Evolutionary conservation across 2,797 vertebrate species (phyloP), one percentile per base, ranked within the genome.

Genomic region (Propithecus perrieri): DNA sequence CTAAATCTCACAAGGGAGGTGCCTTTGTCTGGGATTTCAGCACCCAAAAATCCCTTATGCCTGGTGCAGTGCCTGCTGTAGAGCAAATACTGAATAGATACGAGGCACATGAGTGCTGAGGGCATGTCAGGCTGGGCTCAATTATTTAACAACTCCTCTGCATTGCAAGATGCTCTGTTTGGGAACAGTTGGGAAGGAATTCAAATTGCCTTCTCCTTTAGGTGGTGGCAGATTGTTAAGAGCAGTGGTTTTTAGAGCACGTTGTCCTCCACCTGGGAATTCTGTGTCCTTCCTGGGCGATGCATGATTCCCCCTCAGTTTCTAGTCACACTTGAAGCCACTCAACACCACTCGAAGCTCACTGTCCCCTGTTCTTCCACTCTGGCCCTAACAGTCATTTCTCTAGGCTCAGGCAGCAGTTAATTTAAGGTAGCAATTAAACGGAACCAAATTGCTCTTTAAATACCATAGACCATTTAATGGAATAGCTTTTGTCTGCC

Each of bases 381-480:
- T 85, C 38, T 41, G 30, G 46, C 50, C 85, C 41, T 59, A 67
- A 84, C 6, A 69, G 14, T 93, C 41, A 33, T 85, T 75, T 88
- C 43, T 89, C 61, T 59, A 28, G 50, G 50, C 53, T 90, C 75
- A 65, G 86, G 63, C 57, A 90, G 65, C 48, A 75, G 85, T 89
- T 96, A 93, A 94, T 84, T 97, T 93, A 94, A 97, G 53, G 93
- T 71, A 94, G 81, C 89, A 96, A 93, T 97, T 96, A 96, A 96
- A 59, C 5, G 28, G 83, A 89, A 85, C 88, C 69, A 90, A 87
- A 86, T 75, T 93, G 63, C 33, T 79, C 85, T 89, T 96, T 97
- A 96, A 96, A 94, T 91, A 96, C 74, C 50, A 84, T 86, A 95
- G 85, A 84, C 15, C 69, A 80, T 94, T 96, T 94, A 94, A 95